A percentile compares a stretch with the other conserved stretches of the same genome.
phyloP scores from a whole-genome alignment of 2,113 vertebrate species.

The Tenebrosternarchus preto region DNA sequence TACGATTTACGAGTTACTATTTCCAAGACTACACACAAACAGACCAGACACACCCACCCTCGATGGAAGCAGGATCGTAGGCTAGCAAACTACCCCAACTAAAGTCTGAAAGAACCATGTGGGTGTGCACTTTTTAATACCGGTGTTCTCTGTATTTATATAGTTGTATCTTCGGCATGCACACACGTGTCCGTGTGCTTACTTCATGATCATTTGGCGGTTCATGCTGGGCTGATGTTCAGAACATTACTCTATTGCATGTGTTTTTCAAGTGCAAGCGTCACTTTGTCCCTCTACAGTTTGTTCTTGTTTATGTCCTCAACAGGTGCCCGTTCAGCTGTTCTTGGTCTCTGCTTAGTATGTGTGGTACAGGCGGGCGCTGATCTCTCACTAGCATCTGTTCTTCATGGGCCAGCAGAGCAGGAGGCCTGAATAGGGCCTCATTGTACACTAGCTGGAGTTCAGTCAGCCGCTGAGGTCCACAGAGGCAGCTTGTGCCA shows the following conservation, averaged over 20 bases:
- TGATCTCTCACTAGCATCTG: constrained; percentile 41
- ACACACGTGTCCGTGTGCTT: constrained; percentile 7
- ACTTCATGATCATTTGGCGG: too few species aligned
- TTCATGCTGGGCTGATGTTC: too few species aligned
- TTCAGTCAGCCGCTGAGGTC: constrained; percentile 55
- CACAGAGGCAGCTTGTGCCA: constrained; percentile 75
- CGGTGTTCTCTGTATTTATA: background rate
- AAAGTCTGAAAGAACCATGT: too few species aligned
- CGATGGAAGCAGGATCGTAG: background rate
- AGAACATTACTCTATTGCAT: too few species aligned
- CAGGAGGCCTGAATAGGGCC: constrained; percentile 59
- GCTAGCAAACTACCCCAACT: background rate
- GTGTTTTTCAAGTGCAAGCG: too few species aligned
- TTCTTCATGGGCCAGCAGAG: constrained; percentile 55
- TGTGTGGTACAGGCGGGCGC: background rate
- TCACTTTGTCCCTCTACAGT: background rate
- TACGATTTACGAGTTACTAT: background rate
- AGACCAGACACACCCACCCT: background rate
- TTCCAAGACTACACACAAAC: background rate
- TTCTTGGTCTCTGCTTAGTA: background rate
- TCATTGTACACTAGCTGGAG: constrained; percentile 63
- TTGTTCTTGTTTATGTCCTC: constrained; percentile 3
- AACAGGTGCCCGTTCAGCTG: constrained; percentile 3
- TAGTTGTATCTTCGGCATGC: constrained; percentile 35
- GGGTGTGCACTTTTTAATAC: background rate